These are phyloP conservation scores for Coenonympha arcania DNA, from an alignment of 2,888 invertebrate genomes.

Conservation along the genomic window DNA sequence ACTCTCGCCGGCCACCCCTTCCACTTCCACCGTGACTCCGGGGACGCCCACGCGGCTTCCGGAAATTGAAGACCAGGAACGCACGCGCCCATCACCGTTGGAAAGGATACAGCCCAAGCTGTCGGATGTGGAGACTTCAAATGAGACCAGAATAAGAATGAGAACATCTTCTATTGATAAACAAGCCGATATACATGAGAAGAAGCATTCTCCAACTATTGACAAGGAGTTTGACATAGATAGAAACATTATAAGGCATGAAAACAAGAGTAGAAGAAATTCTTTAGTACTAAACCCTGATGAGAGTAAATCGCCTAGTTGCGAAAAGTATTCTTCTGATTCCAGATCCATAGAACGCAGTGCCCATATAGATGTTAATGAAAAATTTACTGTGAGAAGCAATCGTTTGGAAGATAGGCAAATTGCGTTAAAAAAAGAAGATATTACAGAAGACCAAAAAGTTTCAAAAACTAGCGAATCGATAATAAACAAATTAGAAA, in stretches of 20 bases:
- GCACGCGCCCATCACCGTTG: slow-evolving; percentile 30
- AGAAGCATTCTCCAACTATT: slow-evolving; percentile 34
- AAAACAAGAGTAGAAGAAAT: slow-evolving; percentile 28
- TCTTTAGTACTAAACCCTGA: slow-evolving; percentile 26
- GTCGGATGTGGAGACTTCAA: slow-evolving; percentile 41
- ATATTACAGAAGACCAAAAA: slow-evolving; percentile 20
- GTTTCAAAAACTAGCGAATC: slow-evolving; percentile 19
- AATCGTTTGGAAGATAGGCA: slow-evolving; percentile 19
- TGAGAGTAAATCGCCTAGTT: slow-evolving; percentile 32
- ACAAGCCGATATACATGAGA: slow-evolving; percentile 35
- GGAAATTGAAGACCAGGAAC: slow-evolving; percentile 33
- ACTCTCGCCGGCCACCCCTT: slow-evolving; percentile 20
- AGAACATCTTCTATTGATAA: slow-evolving; percentile 55
- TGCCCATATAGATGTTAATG: slow-evolving; percentile 16
- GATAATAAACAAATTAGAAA: slow-evolving; percentile 21
- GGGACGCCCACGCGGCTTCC: slow-evolving; percentile 40
- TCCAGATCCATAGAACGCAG: slow-evolving; percentile 20
- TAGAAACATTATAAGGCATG: slow-evolving; percentile 43
- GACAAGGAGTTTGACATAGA: slow-evolving; percentile 35
- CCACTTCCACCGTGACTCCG: slow-evolving; percentile 39
- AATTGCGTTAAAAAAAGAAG: slow-evolving; percentile 18
- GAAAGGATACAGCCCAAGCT: slow-evolving; percentile 40
- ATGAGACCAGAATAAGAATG: slow-evolving; percentile 70
- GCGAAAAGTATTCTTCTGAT: slow-evolving; percentile 24
- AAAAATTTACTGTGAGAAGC: slow-evolving; percentile 20